Evolutionary conservation across 2,888 invertebrate genomes (phyloP).

Genomic region (Latrodectus elegans): DNA sequence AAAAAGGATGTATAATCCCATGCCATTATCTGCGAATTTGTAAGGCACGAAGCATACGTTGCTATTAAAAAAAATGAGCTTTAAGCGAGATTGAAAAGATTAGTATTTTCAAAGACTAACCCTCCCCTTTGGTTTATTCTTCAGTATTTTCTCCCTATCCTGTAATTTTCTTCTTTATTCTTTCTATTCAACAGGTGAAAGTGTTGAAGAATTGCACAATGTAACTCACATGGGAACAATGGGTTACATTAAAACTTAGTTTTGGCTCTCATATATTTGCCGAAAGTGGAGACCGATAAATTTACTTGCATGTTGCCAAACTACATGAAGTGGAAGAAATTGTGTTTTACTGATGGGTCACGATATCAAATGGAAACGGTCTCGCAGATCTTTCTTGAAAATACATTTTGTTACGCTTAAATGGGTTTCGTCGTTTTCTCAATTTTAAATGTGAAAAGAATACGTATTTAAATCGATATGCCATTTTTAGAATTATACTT

Average conservation of each 20-base stretch:
- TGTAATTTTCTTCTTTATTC: conserved; percentile 31
- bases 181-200: conserved; percentile 30
- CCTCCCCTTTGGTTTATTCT: conserved; percentile 38
- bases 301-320: conserved; percentile 22
- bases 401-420: neutral
- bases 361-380: conserved; percentile 10
- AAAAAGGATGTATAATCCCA: conserved; percentile 35
- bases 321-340: conserved; percentile 12
- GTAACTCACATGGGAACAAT: conserved; percentile 43
- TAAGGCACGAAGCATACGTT: conserved; percentile 49
- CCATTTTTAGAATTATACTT: too few relatives aligned
- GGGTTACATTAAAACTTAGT: conserved; percentile 10
- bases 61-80: conserved; percentile 47
- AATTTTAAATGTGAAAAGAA: neutral
- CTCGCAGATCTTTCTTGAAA: neutral
- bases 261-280: neutral
- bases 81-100: conserved; percentile 48
- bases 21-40: conserved; percentile 24
- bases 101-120: conserved; percentile 36
- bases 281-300: neutral
- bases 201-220: conserved; percentile 62
- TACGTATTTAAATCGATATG: neutral
- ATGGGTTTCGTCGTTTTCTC: neutral
- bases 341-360: conserved; percentile 20
- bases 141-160: conserved; percentile 37